Percentiles rank a stretch among this genome's conserved stretches.
Conservation (phyloP, 2,113 vertebrate genomes). For the Crotalus horridus region DNA sequence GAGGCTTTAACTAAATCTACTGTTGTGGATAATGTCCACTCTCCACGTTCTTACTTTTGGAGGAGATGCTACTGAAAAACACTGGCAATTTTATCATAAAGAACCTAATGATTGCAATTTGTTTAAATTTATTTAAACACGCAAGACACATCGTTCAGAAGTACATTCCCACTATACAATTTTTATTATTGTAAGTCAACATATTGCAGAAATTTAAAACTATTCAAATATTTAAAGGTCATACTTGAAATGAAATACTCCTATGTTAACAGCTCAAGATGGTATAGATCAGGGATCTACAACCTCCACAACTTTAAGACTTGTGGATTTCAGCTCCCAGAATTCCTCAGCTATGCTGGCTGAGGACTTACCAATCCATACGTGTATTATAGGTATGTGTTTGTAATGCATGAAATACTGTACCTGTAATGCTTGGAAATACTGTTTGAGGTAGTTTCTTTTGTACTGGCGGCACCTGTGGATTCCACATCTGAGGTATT, state of each 20-base stretch:
- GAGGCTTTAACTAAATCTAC: not conserved
- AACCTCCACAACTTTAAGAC: too few relatives aligned
- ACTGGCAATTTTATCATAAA: not conserved
- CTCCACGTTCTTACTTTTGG: not conserved
- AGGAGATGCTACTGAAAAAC: not conserved
- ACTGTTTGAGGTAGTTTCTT: conserved; percentile 99
- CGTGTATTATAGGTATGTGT: not conserved
- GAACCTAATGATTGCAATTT: not conserved
- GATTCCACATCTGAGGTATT: conserved; percentile 94
- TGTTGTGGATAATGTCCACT: not conserved
- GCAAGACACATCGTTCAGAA: not conserved
- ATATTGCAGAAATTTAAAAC: not conserved
- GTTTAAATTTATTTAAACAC: not conserved
- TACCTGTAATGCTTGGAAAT: conserved; percentile 93
- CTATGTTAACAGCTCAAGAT: not conserved
- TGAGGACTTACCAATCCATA: not conserved
- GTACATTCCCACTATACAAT: not conserved
- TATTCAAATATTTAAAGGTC: not conserved
- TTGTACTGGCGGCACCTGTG: conserved; percentile 87
- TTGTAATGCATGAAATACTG: not conserved
- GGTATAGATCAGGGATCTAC: not conserved
- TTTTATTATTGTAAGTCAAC: not conserved
- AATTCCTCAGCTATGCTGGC: too few relatives aligned
- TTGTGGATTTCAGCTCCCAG: too few relatives aligned
- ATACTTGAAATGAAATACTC: not conserved